Conservation (phyloP, 1,140 invertebrate genomes). For the Armadillidium nasatum region DNA sequence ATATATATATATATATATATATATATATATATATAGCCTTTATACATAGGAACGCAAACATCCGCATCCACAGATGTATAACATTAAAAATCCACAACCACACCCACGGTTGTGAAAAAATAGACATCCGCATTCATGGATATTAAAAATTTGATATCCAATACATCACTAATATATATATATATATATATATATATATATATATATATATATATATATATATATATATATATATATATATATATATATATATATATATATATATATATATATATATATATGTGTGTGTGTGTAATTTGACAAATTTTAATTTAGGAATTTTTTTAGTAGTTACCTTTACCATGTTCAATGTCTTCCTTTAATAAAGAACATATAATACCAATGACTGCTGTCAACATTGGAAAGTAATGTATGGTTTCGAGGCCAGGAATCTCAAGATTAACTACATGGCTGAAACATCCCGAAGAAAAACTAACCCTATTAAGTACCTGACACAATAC, state of each 20-base stretch:
- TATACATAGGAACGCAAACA: too few species aligned
- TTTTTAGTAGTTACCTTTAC: slow-evolving; percentile 48
- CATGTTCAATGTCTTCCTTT: slow-evolving; percentile 53
- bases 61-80: too few species aligned
- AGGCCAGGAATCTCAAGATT: slow-evolving; percentile 64
- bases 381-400: slow-evolving; percentile 63
- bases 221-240: background rate
- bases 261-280: background rate
- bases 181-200: too few species aligned
- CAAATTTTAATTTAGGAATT: too few species aligned
- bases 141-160: too few species aligned
- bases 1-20: too few species aligned
- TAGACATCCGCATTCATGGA: too few species aligned
- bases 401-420: slow-evolving; percentile 66
- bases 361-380: slow-evolving; percentile 64
- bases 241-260: background rate
- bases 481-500: slow-evolving; percentile 67
- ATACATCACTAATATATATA: too few species aligned
- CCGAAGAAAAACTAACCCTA: slow-evolving; percentile 61
- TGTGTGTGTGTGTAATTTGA: background rate
- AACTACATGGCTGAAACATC: slow-evolving; percentile 66
- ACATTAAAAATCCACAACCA: too few species aligned
- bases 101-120: too few species aligned
- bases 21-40: too few species aligned
- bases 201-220: slow-evolving; percentile 2